Percentiles rank a stretch among this genome's conserved stretches.
These are phyloP conservation scores for Cremastobaeus sp. DNA, from an alignment of 2,888 invertebrate species.

Conservation along the genomic window DNA sequence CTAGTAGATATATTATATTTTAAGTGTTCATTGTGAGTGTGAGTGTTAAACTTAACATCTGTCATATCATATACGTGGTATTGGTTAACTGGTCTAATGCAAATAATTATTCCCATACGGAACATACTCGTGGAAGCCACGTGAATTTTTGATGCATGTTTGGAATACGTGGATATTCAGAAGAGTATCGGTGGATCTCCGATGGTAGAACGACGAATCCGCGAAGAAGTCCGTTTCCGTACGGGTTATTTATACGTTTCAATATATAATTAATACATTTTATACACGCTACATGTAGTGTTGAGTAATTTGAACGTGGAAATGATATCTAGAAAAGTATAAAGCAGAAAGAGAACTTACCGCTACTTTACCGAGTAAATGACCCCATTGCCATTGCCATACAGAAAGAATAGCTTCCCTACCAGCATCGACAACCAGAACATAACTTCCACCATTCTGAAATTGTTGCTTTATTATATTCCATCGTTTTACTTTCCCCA, in stretches of 20 bases:
- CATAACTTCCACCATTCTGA: conserved; percentile 93
- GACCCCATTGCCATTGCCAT: conserved; percentile 97
- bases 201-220: conserved; percentile 47
- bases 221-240: conserved; percentile 46
- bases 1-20: no score
- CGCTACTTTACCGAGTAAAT: conserved; percentile 94
- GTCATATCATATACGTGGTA: no score
- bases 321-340: background rate
- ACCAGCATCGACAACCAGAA: conserved; percentile 92
- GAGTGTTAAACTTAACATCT: no score
- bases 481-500: no score
- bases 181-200: conserved; percentile 47
- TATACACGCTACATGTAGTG: conserved; percentile 12
- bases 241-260: conserved; percentile 40
- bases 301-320: background rate
- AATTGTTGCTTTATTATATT: conserved; percentile 60
- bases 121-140: conserved; percentile 49
- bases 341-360: conserved; percentile 81
- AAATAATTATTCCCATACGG: conserved; percentile 45
- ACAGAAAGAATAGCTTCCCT: conserved; percentile 93
- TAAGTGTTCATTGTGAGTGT: no score
- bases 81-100: conserved; percentile 36
- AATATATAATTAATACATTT: conserved; percentile 37
- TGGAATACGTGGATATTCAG: conserved; percentile 54
- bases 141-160: conserved; percentile 41